Conservation (phyloP, 2,797 vertebrate species). For the Propithecus perrieri region DNA sequence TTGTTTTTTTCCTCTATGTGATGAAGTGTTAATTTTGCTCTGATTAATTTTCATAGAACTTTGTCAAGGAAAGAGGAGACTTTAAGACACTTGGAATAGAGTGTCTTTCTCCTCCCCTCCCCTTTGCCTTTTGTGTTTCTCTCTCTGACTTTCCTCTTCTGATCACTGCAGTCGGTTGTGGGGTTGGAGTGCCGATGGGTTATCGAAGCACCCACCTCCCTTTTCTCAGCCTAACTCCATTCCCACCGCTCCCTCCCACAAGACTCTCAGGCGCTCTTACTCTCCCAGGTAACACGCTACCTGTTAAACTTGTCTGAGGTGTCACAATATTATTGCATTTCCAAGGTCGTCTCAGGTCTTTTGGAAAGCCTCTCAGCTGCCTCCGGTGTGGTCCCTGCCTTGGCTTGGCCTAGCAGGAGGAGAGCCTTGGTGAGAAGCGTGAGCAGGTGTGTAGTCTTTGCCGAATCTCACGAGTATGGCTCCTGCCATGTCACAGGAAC, state of each 20-base stretch:
- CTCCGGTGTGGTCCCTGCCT: neutral
- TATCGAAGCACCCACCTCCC: conserved; percentile 95
- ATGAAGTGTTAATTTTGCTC: conserved; percentile 20
- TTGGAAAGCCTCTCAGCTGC: conserved; percentile 55
- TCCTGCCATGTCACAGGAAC: neutral
- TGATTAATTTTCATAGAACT: conserved; percentile 59
- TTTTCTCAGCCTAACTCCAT: conserved; percentile 94
- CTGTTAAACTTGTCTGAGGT: conserved; percentile 86
- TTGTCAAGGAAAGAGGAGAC: conserved; percentile 79
- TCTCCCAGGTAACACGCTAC: conserved; percentile 97
- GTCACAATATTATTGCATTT: conserved; percentile 87
- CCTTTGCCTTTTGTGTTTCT: conserved; percentile 71
- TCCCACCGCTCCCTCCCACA: conserved; percentile 95
- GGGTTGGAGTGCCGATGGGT: conserved; percentile 98
- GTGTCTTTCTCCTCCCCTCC: conserved; percentile 83
- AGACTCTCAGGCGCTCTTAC: conserved; percentile 96
- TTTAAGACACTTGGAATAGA: conserved; percentile 87
- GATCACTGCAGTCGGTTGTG: conserved; percentile 95
- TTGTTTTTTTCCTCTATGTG: conserved; percentile 14
- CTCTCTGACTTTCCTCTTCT: conserved; percentile 83
- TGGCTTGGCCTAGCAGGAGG: neutral
- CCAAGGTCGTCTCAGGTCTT: conserved; percentile 71
- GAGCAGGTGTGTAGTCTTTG: neutral
- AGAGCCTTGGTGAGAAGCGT: conserved; percentile 46
- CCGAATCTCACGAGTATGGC: neutral